Evolutionary conservation across 2,797 vertebrate genomes (phyloP).

Genomic region (Propithecus perrieri): DNA sequence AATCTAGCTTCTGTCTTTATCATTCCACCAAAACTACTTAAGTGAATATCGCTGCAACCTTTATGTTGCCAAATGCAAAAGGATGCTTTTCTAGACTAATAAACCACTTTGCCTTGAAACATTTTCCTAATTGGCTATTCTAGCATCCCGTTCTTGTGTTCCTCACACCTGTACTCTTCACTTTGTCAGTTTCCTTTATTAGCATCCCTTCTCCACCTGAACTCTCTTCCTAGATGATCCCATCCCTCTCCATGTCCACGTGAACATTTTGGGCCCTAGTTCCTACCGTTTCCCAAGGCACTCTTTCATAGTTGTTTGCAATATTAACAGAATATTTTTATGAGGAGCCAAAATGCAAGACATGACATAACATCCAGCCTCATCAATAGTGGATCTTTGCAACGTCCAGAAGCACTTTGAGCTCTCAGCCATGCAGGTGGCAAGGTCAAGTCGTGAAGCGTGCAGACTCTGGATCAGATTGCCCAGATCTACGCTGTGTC

Average conservation of each 20-base stretch:
- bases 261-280: background rate
- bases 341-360: background rate
- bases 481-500: background rate
- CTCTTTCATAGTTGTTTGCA: background rate
- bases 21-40: background rate
- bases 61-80: background rate
- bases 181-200: background rate
- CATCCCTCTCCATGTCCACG: background rate
- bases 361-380: background rate
- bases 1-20: background rate
- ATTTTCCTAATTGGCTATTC: background rate
- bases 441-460: background rate
- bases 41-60: background rate
- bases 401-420: background rate
- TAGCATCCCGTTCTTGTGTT: background rate
- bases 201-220: background rate
- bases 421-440: background rate
- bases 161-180: background rate
- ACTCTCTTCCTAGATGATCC: background rate
- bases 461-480: background rate
- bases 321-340: background rate
- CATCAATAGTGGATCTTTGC: background rate
- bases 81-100: background rate
- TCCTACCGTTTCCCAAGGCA: background rate
- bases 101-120: background rate